Evolutionary conservation across 2,888 invertebrate species (phyloP).

Genomic region (Drosophila putrida): DNA sequence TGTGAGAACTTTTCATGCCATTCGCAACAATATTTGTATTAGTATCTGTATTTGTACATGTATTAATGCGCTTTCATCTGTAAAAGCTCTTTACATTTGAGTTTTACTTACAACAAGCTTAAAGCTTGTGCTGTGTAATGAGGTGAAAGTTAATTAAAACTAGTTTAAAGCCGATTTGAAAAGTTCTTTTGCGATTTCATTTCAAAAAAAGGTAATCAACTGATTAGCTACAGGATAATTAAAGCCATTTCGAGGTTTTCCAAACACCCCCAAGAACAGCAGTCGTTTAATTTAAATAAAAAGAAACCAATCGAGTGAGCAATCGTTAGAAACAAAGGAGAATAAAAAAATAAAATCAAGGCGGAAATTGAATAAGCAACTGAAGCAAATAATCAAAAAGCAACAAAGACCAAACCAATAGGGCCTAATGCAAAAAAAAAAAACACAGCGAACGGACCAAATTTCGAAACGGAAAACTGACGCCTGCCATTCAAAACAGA

Average conservation of each 20-base stretch:
- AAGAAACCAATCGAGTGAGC: slow-evolving; percentile 60
- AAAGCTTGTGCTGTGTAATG: not conserved
- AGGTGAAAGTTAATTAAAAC: slow-evolving; percentile 1
- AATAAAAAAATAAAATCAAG: slow-evolving; percentile 26
- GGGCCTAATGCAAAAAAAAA: slow-evolving; percentile 21
- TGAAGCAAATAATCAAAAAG: slow-evolving; percentile 74
- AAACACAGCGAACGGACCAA: slow-evolving; percentile 36
- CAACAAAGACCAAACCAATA: slow-evolving; percentile 45
- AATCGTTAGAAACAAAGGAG: slow-evolving; percentile 35
- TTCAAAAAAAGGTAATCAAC: slow-evolving; percentile 4
- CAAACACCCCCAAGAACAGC: slow-evolving; percentile 18
- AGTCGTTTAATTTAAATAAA: slow-evolving; percentile 53
- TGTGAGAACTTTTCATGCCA: slow-evolving; percentile 16
- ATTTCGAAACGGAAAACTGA: slow-evolving; percentile 31
- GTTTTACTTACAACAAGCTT: not conserved
- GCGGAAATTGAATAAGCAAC: slow-evolving; percentile 77
- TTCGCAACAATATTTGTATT: not conserved
- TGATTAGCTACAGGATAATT: slow-evolving; percentile 16
- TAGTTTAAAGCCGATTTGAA: not conserved
- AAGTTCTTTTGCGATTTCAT: not conserved
- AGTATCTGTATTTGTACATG: not conserved
- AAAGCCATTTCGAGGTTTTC: slow-evolving; percentile 32
- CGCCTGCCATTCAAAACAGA: slow-evolving; percentile 61
- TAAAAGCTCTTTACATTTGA: too few relatives aligned
- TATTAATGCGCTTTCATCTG: not conserved